Evolutionary conservation across 2,113 vertebrate genomes (phyloP).

Genomic region (Xenopus borealis): DNA sequence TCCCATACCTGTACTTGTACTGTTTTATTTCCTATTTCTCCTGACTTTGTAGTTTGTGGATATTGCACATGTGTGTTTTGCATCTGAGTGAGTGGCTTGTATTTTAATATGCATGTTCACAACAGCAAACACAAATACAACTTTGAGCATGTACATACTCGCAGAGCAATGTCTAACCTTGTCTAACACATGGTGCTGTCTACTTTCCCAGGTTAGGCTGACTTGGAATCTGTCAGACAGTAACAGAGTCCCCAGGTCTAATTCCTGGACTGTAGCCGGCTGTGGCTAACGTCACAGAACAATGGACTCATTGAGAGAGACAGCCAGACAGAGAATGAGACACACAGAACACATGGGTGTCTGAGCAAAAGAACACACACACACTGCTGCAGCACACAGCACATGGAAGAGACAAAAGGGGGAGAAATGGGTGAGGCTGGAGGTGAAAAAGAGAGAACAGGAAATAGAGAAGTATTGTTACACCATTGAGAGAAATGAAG

Average conservation of each 20-base stretch:
- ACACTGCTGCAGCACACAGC: neutral
- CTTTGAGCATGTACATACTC: neutral
- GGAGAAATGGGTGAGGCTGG: neutral
- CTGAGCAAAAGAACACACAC: constrained; percentile 12
- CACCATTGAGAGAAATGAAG: neutral
- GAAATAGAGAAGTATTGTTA: neutral
- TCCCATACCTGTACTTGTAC: too few species aligned
- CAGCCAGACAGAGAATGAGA: constrained; percentile 23
- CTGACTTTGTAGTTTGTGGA: too few species aligned
- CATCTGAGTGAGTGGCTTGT: too few species aligned
- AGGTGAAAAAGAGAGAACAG: neutral
- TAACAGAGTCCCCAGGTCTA: neutral
- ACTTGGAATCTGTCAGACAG: constrained; percentile 4
- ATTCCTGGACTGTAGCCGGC: constrained; percentile 9
- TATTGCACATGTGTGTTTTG: too few species aligned
- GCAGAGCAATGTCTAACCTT: neutral
- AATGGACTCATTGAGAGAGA: constrained; percentile 15
- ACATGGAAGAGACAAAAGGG: constrained; percentile 6
- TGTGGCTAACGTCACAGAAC: constrained; percentile 4
- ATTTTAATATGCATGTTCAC: too few species aligned
- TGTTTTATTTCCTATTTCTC: too few species aligned
- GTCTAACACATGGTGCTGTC: neutral
- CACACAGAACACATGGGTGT: constrained; percentile 10
- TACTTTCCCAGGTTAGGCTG: neutral
- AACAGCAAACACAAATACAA: neutral